phyloP scores from a whole-genome alignment of 2,113 vertebrate genomes.

The Ascaphus truei region DNA sequence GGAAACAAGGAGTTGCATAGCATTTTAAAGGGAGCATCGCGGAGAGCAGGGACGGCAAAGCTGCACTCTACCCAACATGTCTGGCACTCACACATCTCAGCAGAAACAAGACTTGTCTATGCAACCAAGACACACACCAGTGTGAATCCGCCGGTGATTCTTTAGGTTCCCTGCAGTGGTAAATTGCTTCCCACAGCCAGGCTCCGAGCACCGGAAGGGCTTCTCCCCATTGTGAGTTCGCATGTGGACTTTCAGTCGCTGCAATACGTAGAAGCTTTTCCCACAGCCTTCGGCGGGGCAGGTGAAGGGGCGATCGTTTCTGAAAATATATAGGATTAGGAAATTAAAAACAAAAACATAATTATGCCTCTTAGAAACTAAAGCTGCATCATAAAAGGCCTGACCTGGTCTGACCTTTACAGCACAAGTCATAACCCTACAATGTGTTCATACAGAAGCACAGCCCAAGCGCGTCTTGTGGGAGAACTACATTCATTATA shows the following conservation, averaged over 20 bases:
- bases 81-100: too few species aligned
- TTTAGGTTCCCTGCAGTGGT: constrained; percentile 96
- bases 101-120: too few species aligned
- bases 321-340: constrained; percentile 50
- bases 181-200: constrained; percentile 92
- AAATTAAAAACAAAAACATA: too few species aligned
- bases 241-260: constrained; percentile 97
- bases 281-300: constrained; percentile 93
- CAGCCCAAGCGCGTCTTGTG: too few species aligned
- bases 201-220: constrained; percentile 88
- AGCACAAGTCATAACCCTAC: too few species aligned
- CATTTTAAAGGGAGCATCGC: background rate
- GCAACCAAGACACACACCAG: constrained; percentile 77
- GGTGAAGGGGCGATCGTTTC: constrained; percentile 92
- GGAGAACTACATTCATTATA: too few species aligned
- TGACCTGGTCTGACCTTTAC: too few species aligned
- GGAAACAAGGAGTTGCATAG: background rate
- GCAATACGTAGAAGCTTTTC: constrained; percentile 96
- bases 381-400: too few species aligned
- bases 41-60: too few species aligned
- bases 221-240: constrained; percentile 97
- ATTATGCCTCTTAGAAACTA: too few species aligned
- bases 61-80: too few species aligned
- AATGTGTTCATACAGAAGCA: too few species aligned
- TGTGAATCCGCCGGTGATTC: constrained; percentile 92